Base-by-base conservation (phyloP, 2,797 vertebrate genomes). In the Phataginus tricuspis region DNA sequence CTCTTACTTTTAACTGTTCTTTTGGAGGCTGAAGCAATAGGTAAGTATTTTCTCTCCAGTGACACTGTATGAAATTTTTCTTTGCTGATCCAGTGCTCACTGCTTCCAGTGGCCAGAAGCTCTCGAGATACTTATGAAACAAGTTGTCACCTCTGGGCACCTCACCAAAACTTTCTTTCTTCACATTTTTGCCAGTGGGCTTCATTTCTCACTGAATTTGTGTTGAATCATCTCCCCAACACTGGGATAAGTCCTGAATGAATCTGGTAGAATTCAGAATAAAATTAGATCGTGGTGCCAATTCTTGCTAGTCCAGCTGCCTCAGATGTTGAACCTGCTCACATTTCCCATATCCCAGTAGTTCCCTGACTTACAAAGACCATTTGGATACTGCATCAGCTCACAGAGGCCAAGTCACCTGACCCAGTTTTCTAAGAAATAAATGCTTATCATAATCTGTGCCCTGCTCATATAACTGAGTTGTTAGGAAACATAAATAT, bases 81-180 rank as follows among this genome's bases (percentile, higher is more conserved):
- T 71, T 71, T 51, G 74, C 39, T 83, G 53, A 57, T 63, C 51
- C 53, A 75, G 7, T 34, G 37, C 9, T 87, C 23, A 2, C n/a
- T 75, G 63, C 12, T 94, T 86, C 4, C 6, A 18, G n/a, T 29
- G 53, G 49, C 89, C 80, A 96, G 77, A 89, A 77, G 19, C 51
- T 96, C 83, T 77, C 72, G 78, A 80, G 77, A 78, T 90, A 84
- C 86, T 92, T 86, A 87, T 31, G 77, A 92, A 97, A 78, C 34
- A 91, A 55, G 55, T 42, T 49, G 23, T 68, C 53, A 49, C 51
- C 55, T 89, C 66, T 69, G 86, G 83, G 83, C 59, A 42, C 61
- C 75, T 66, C 90, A 68, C 57, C 84, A 37, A 77, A 86, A 74
- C 39, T 72, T 79, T 18, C 0, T 61, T 95, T 66, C 59, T 66